These are phyloP conservation scores for Cryptus armator DNA, from an alignment of 2,888 invertebrate genomes.

Conservation along the genomic window DNA sequence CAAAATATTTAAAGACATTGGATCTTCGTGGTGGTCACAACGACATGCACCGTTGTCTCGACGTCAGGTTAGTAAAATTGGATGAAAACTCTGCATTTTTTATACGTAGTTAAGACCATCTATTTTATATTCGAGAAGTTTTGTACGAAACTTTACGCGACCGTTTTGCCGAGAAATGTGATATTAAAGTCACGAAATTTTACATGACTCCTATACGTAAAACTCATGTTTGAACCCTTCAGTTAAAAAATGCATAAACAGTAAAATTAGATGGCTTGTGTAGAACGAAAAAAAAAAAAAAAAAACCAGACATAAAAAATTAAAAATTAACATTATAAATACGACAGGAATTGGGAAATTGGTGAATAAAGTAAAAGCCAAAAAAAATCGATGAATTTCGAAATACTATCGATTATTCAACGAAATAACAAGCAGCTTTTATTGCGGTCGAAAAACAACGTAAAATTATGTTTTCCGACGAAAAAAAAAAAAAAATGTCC, in stretches of 20 bases:
- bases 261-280: background rate
- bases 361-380: too few relatives aligned
- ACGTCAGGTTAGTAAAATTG: background rate
- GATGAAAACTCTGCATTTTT: conserved; percentile 10
- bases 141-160: background rate
- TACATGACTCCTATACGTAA: background rate
- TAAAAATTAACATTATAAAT: background rate
- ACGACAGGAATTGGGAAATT: too few relatives aligned
- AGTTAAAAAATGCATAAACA: background rate
- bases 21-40: background rate
- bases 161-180: background rate
- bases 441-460: background rate
- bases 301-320: background rate
- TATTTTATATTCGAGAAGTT: background rate
- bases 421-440: background rate
- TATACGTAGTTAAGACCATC: background rate
- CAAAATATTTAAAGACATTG: background rate
- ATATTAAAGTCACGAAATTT: conserved; percentile 10
- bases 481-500: too few relatives aligned
- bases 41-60: background rate
- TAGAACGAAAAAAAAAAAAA: background rate
- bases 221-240: background rate
- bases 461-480: background rate
- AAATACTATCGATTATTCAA: background rate
- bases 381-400: too few relatives aligned